Percentiles rank a stretch among this genome's conserved stretches.
Conservation (phyloP, 2,888 invertebrate genomes). For the Deilephila porcellus region DNA sequence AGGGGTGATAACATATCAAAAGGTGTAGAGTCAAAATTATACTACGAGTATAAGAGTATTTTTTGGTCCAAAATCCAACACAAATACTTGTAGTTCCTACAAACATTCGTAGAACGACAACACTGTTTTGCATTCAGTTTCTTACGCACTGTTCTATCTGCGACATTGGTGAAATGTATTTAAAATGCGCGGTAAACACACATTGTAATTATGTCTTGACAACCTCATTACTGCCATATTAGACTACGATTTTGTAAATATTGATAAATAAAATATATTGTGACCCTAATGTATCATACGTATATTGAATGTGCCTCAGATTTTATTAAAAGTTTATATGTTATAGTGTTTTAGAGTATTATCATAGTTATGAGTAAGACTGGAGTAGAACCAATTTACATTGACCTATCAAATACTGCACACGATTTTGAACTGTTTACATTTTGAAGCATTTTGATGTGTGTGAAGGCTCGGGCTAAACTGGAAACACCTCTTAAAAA, state of each 20-base stretch:
- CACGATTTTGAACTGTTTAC: constrained; percentile 19
- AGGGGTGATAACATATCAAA: too few species aligned
- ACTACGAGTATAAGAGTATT: too few species aligned
- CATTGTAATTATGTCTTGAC: constrained; percentile 52
- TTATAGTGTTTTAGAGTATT: constrained; percentile 64
- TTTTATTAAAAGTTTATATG: constrained; percentile 75
- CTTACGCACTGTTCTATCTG: too few species aligned
- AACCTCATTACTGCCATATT: constrained; percentile 83
- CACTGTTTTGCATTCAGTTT: too few species aligned
- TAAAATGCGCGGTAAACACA: constrained; percentile 45
- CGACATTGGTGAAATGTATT: neutral
- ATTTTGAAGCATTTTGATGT: constrained; percentile 18
- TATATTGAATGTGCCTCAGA: constrained; percentile 83
- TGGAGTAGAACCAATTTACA: constrained; percentile 57
- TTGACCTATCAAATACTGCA: neutral
- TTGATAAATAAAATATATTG: constrained; percentile 55
- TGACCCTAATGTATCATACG: constrained; percentile 59
- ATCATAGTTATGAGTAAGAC: constrained; percentile 59
- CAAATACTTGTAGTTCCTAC: neutral
- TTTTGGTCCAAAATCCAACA: too few species aligned
- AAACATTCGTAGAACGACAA: neutral
- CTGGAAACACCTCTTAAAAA: neutral
- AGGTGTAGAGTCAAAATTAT: too few species aligned
- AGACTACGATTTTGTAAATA: constrained; percentile 71
- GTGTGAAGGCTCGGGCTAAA: constrained; percentile 4